These are phyloP conservation scores for Brachionus calyciflorus DNA, from an alignment of 1,140 invertebrate genomes.

Conservation along the genomic window DNA sequence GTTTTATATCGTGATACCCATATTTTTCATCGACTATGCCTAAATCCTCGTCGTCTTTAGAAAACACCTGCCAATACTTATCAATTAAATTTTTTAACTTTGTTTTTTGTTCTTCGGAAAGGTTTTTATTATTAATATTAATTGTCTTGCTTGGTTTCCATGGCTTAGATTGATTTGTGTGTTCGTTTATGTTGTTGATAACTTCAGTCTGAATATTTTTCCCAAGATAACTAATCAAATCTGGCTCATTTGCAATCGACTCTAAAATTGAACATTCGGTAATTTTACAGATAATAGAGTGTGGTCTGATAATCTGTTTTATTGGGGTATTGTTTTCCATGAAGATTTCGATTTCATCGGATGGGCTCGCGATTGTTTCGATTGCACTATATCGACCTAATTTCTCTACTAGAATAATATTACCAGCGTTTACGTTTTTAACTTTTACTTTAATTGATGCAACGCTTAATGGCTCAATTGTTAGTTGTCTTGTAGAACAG, in stretches of 20 bases:
- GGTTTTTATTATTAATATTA: not conserved
- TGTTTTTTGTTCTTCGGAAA: not conserved
- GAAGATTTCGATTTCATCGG: not conserved
- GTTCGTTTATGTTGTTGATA: not conserved
- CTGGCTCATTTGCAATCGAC: too few species aligned
- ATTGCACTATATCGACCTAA: too few species aligned
- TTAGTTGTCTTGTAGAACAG: too few species aligned
- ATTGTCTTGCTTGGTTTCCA: constrained; percentile 4
- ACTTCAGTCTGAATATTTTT: not conserved
- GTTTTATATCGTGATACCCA: not conserved
- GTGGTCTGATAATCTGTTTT: too few species aligned
- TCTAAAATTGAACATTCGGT: too few species aligned
- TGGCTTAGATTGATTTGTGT: not conserved
- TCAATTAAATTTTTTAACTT: constrained; percentile 2
- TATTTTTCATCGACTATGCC: not conserved
- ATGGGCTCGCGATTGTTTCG: not conserved
- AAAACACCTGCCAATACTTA: too few species aligned
- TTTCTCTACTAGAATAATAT: not conserved
- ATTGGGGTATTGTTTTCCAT: constrained; percentile 14
- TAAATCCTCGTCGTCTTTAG: too few species aligned
- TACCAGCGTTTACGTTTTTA: too few species aligned
- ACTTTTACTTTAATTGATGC: too few species aligned
- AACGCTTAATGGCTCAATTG: too few species aligned
- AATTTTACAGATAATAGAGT: too few species aligned
- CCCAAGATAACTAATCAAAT: not conserved